Evolutionary conservation across 2,888 invertebrate species (phyloP).

Genomic region (Elysia crispata): DNA sequence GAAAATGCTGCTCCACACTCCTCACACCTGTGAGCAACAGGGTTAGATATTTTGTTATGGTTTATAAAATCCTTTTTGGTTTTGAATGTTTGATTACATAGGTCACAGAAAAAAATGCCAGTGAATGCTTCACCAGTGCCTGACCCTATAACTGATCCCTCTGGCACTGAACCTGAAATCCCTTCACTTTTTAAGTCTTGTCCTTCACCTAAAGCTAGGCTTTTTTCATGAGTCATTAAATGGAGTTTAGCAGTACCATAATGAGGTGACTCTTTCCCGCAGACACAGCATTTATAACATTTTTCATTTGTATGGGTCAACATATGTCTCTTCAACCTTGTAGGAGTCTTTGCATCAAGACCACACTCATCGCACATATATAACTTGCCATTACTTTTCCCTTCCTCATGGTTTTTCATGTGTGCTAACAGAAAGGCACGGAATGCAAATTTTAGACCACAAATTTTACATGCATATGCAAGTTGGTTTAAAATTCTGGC

Average conservation of each 20-base stretch:
- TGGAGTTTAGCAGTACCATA: slow-evolving; percentile 30
- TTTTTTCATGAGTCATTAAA: slow-evolving; percentile 26
- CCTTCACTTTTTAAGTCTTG: slow-evolving; percentile 21
- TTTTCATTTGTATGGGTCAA: slow-evolving; percentile 43
- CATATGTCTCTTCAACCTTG: neutral
- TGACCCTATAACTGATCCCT: slow-evolving; percentile 50
- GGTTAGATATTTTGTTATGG: too few species aligned
- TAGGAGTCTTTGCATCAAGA: too few species aligned
- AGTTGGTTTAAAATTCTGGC: too few species aligned
- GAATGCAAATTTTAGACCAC: too few species aligned
- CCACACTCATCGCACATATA: too few species aligned
- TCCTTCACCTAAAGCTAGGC: slow-evolving; percentile 25
- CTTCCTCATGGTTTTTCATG: too few species aligned
- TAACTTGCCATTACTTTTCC: too few species aligned
- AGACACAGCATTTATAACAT: slow-evolving; percentile 38
- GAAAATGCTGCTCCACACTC: slow-evolving; percentile 30
- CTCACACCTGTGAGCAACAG: neutral
- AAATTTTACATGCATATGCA: too few species aligned
- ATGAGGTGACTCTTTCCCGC: slow-evolving; percentile 33
- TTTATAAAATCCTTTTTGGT: too few species aligned
- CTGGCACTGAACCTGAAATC: slow-evolving; percentile 46
- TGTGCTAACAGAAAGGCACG: too few species aligned
- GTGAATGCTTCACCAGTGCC: neutral
- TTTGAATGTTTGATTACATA: too few species aligned
- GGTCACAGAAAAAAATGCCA: too few species aligned